Evolutionary conservation across 2,113 vertebrate species (phyloP), one percentile per base, ranked within the genome.

Genomic region (Guaruba guarouba): DNA sequence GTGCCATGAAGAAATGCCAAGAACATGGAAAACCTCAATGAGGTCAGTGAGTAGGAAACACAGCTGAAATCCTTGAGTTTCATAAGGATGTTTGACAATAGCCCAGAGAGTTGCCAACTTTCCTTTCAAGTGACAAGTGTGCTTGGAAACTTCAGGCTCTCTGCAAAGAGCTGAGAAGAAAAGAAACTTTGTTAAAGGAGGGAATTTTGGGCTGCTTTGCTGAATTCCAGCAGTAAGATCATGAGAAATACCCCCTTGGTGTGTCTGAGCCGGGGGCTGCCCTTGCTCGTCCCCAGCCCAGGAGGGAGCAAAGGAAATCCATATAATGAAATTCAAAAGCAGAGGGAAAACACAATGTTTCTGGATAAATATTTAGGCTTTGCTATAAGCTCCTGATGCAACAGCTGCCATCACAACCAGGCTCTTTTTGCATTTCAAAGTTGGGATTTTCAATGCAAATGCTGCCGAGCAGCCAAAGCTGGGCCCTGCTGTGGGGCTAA

Each of bases 361-460:
- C 66, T 54, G 19, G 31, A 10, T 39, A 81, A 68, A 48, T 18
- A 37, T 71, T 79, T 41, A 39, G 49, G 86, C 27, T 74, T 85
- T 63, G 66, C 63, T 70, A 7, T 31, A 28, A 88, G 35, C 12
- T 62, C 46, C 35, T 27, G 15, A 25, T 86, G 86, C 81, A 64
- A 8, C 1, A 2, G 14, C 29, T 85, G 43, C 44, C 64, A 19
- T 27, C 2, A 1, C 71, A 59, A 39, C 46, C 1, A 14, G 39
- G 43, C 43, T 43, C 57, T 63, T 79, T 97, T 96, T 97, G 95
- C 95, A 95, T 97, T 55, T 93, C 95, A 95, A 92, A 96, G 86
- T 39, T 29, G 69, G 57, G 61, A 93, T 97, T 96, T 96, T 93
- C 95, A 88, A 96, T 96, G 96, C 95, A 97, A 97, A 97, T 93